Percentiles rank a stretch among this genome's conserved stretches.
phyloP scores from a whole-genome alignment of 2,113 vertebrate species.

The Gnathonemus echidnorhynchus region DNA sequence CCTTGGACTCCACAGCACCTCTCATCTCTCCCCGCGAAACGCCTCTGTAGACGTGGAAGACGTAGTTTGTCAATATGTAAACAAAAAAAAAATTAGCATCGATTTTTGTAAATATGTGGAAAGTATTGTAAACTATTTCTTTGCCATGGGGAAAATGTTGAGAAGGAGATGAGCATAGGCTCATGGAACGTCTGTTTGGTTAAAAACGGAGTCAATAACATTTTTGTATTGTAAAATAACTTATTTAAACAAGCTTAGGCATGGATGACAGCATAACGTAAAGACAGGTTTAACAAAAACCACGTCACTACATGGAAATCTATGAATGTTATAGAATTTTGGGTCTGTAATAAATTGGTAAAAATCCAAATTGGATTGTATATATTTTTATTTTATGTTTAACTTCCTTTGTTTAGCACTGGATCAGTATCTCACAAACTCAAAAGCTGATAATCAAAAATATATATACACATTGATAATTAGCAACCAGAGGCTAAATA shows the following conservation, averaged over 20 bases:
- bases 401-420: not conserved
- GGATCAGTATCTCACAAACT: not conserved
- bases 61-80: constrained; percentile 88
- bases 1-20: constrained; percentile 14
- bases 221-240: constrained; percentile 92
- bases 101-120: constrained; percentile 84
- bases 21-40: constrained; percentile 43
- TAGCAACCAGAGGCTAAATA: not conserved
- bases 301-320: constrained; percentile 84
- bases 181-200: constrained; percentile 68
- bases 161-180: constrained; percentile 43
- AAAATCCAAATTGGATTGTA: constrained; percentile 37
- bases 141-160: constrained; percentile 53
- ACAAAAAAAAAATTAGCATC: constrained; percentile 57
- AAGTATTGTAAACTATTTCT: constrained; percentile 88
- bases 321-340: constrained; percentile 74
- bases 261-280: constrained; percentile 49
- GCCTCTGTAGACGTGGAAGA: constrained; percentile 58
- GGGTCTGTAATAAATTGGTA: constrained; percentile 80
- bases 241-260: constrained; percentile 61
- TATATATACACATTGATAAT: not conserved
- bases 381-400: not conserved
- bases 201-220: constrained; percentile 55
- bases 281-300: constrained; percentile 72
- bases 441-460: not conserved